These are phyloP conservation scores for Pagrus major DNA, from an alignment of 2,113 vertebrate genomes.

Conservation along the genomic window DNA sequence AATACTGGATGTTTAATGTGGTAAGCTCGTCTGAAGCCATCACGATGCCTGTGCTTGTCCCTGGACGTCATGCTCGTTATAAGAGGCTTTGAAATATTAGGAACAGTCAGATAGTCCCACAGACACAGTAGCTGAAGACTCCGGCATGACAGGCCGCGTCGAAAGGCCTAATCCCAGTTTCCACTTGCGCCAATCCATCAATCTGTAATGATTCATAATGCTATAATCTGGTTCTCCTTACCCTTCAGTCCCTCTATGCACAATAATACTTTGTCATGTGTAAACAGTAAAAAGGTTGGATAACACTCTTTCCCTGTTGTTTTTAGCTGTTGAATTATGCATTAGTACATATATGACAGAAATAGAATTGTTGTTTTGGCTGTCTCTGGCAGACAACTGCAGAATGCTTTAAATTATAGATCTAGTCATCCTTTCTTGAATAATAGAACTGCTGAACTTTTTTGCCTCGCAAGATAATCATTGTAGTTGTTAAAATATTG, in stretches of 20 bases:
- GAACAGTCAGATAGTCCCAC: conserved; percentile 42
- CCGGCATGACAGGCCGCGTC: conserved; percentile 46
- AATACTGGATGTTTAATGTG: conserved; percentile 40
- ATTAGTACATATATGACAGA: conserved; percentile 15
- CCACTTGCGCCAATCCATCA: conserved; percentile 67
- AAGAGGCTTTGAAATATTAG: conserved; percentile 73
- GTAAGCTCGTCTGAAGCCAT: conserved; percentile 54
- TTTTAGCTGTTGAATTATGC: conserved; percentile 31
- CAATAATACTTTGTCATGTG: conserved; percentile 24
- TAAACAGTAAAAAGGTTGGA: neutral
- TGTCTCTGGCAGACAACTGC: neutral
- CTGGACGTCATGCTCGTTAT: conserved; percentile 54
- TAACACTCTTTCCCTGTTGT: neutral
- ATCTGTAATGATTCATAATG: conserved; percentile 50
- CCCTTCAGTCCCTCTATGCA: conserved; percentile 67
- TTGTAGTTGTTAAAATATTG: conserved; percentile 13
- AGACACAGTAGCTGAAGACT: conserved; percentile 45
- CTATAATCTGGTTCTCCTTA: conserved; percentile 64
- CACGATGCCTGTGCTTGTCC: conserved; percentile 41
- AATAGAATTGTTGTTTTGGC: conserved; percentile 27
- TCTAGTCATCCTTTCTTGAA: conserved; percentile 29
- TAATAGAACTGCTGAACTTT: conserved; percentile 14
- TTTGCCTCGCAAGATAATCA: neutral
- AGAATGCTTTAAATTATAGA: conserved; percentile 49
- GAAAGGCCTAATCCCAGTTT: conserved; percentile 70